Base-by-base conservation (phyloP, 2,888 invertebrate genomes). In the Drepanosiphum platanoidis region DNA sequence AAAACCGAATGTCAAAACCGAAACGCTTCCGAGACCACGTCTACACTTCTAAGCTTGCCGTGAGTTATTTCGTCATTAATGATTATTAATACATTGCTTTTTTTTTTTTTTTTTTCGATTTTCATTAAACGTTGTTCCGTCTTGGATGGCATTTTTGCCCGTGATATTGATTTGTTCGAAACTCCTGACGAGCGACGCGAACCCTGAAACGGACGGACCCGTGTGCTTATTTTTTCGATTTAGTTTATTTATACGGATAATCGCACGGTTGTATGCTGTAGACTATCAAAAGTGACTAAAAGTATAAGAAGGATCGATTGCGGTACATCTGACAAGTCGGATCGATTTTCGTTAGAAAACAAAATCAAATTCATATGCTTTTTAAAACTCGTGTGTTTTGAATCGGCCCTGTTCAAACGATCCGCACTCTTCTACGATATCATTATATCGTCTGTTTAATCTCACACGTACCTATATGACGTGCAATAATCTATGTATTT, bases 221-320 rank as follows among this genome's bases (percentile, higher is more conserved):
- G 11, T 74, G 2, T 22, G 18, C 30, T 32, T 46, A 46, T 74
- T 11, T 22, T 18, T 46, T 74, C 46, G 46, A 74, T 46, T 46
- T 46, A 46, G 30, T 72, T 46, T 30, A 72, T 42, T 27, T 72
- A 71, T 32, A 74, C 30, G 30, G 46, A 72, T 72, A 42, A 72
- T 72, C 30, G 42, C 39, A 46, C 30, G 42, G 30, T 46, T 4
- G 18, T 46, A 18, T 52, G 22, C n/a, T 11, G 7, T 42, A 18
- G 1, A 52, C 18, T 46, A 71, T 71, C 27, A 39, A 13, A 39
- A 1, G n/a, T 71, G 22, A 52, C 52, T 52, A 52, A 22, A 52
- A 52, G 22, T 22, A 52, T 2, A 22, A 5, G 18, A 5, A 52
- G 64, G 27, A 64, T 64, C 30, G 64, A 27, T 64, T 64, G 3